Percentiles rank a stretch among this genome's conserved stretches.
Evolutionary conservation across 2,888 invertebrate genomes (phyloP).

Genomic region (Phalera bucephala): DNA sequence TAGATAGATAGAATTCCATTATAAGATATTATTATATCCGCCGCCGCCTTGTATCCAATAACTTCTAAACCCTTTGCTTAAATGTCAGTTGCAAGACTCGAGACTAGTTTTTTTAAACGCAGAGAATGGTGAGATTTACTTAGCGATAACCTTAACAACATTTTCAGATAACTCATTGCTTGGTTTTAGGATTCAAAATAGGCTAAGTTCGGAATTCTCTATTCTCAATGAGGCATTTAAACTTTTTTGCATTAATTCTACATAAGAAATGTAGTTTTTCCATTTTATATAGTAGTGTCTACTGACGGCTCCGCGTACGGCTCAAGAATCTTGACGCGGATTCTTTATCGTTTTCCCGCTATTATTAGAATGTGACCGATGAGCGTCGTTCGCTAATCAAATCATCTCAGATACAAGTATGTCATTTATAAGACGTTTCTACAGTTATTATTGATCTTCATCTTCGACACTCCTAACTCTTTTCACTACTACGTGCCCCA

Average conservation of each 20-base stretch:
- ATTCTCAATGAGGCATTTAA: too few species aligned
- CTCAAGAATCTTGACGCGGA: too few species aligned
- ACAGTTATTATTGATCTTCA: too few species aligned
- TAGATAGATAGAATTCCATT: too few species aligned
- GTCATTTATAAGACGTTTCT: conserved; percentile 6
- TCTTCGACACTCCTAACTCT: too few species aligned
- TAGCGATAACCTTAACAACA: conserved; percentile 15
- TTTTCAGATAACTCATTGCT: conserved; percentile 10
- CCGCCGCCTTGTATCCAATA: conserved; percentile 5
- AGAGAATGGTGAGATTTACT: conserved; percentile 9
- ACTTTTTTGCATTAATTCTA: too few species aligned
- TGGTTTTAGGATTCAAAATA: too few species aligned
- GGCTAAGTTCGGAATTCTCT: too few species aligned
- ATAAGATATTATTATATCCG: conserved; percentile 7
- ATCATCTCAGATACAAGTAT: conserved; percentile 33
- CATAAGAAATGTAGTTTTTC: too few species aligned
- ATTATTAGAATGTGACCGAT: conserved; percentile 51
- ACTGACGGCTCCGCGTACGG: conserved; percentile 5
- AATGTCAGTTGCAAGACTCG: conserved; percentile 9
- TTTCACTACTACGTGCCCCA: too few species aligned
- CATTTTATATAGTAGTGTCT: conserved; percentile 5
- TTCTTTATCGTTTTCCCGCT: conserved; percentile 44
- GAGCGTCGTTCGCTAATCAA: conserved; percentile 27
- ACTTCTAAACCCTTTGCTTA: conserved; percentile 8
- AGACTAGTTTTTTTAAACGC: not conserved